Evolutionary conservation across 2,797 vertebrate species (phyloP).

Genomic region (Parotocinclus haroldoi): DNA sequence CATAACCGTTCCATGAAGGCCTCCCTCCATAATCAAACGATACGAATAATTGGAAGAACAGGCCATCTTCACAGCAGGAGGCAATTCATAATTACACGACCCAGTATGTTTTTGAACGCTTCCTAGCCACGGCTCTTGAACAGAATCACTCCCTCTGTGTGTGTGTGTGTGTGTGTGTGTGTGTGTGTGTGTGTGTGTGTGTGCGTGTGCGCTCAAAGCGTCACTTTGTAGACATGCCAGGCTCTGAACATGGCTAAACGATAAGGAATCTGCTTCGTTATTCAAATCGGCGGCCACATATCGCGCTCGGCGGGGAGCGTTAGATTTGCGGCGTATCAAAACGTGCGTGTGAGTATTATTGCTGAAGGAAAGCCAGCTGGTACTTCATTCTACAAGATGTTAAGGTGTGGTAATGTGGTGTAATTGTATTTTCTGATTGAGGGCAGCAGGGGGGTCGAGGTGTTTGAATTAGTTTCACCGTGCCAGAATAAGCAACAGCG

Average conservation of each 20-base stretch:
- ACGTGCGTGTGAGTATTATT: neutral
- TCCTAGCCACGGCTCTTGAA: constrained; percentile 53
- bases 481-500: no score
- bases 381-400: neutral
- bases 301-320: constrained; percentile 11
- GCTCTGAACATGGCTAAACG: constrained; percentile 63
- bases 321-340: constrained; percentile 16
- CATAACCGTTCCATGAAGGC: no score
- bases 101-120: constrained; percentile 16
- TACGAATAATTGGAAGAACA: neutral
- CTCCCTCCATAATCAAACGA: neutral
- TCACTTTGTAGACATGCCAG: constrained; percentile 66
- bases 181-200: no score
- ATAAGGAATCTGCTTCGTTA: constrained; percentile 37
- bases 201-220: constrained; percentile 65
- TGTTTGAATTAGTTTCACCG: neutral
- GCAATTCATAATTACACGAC: constrained; percentile 21
- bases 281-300: constrained; percentile 1
- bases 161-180: no score
- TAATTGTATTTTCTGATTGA: constrained; percentile 6
- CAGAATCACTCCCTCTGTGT: constrained; percentile 66
- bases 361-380: neutral
- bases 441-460: neutral
- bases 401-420: neutral
- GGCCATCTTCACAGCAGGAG: constrained; percentile 29